These are phyloP conservation scores for Riptortus pedestris DNA, from an alignment of 1,140 invertebrate genomes.

Conservation along the genomic window DNA sequence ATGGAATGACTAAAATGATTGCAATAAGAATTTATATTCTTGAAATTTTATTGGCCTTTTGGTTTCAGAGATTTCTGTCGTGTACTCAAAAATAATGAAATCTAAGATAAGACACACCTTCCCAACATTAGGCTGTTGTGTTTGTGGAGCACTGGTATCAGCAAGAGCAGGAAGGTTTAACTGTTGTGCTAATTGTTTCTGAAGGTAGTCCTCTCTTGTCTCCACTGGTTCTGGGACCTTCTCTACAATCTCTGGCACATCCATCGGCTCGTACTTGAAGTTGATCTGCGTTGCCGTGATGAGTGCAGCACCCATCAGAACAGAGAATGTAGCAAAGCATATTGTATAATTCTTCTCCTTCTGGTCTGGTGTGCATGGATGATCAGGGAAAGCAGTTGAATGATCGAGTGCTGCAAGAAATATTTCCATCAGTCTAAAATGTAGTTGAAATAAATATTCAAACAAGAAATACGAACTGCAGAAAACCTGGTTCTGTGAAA, in stretches of 20 bases:
- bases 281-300: conserved; percentile 84
- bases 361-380: conserved; percentile 78
- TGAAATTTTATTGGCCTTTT: no score
- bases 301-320: conserved; percentile 89
- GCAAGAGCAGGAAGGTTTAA: conserved; percentile 65
- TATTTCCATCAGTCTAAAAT: not conserved
- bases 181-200: conserved; percentile 68
- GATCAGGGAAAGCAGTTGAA: conserved; percentile 77
- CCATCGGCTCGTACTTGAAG: conserved; percentile 58
- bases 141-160: conserved; percentile 45
- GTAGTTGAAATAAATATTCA: no score
- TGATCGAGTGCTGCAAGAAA: conserved; percentile 70
- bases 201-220: conserved; percentile 58
- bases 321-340: conserved; percentile 95
- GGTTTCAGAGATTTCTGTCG: no score
- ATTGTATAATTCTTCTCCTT: conserved; percentile 96
- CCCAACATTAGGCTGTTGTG: conserved; percentile 39
- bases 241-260: conserved; percentile 29
- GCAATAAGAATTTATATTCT: no score
- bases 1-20: no score
- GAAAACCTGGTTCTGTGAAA: no score
- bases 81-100: no score
- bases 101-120: conserved; percentile 38
- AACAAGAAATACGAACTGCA: no score
- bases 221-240: conserved; percentile 37